Evolutionary conservation across 2,888 invertebrate genomes (phyloP), one percentile per base, ranked within the genome.

Genomic region (Magallana nippona): DNA sequence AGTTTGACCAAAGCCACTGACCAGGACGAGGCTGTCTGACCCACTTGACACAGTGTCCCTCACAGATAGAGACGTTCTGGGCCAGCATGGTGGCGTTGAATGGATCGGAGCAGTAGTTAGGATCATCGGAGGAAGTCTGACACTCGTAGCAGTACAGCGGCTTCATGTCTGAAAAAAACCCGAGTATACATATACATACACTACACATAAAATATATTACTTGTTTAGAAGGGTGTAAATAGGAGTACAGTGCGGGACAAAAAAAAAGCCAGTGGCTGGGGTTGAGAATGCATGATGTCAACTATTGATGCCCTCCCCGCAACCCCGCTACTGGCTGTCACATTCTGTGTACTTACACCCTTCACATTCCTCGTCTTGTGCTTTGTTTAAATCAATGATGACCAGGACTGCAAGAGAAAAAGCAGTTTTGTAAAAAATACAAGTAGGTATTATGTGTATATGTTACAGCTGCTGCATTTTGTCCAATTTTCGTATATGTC

Each of bases 11-110:
- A 79, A n/a, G 15, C 13, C 44, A 11, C 62, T 71, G 57, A 85
- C 85, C 85, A 27, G 80, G 56, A 2, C 58, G 27, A 11, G 78
- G 55, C 11, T 56, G 27, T 13, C 85, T 83, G 44, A 85, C 81
- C 85, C 85, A 85, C 55, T 85, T 85, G n/a, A 85, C 85, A 71
- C 85, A 85, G 44, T 63, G 77, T 17, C 85, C 85, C 17, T 60
- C 27, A 81, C 85, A 85, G 10, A 58, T 11, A 10, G 78, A 44
- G 3, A 22, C 22, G 19, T 62, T 81, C 8, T 83, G 57, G 19
- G 62, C 62, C 19, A 77, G 78, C 78, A 78, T 22, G 27, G 81
- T 83, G 60, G 27, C 78, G 57, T 85, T 85, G 19, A 85, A 85
- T 8, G 85, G 85, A 57, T 85, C 85, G 27, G 77, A 81, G 83